Evolutionary conservation across 2,113 vertebrate genomes (phyloP).

Genomic region (Mionectes macconnelli): DNA sequence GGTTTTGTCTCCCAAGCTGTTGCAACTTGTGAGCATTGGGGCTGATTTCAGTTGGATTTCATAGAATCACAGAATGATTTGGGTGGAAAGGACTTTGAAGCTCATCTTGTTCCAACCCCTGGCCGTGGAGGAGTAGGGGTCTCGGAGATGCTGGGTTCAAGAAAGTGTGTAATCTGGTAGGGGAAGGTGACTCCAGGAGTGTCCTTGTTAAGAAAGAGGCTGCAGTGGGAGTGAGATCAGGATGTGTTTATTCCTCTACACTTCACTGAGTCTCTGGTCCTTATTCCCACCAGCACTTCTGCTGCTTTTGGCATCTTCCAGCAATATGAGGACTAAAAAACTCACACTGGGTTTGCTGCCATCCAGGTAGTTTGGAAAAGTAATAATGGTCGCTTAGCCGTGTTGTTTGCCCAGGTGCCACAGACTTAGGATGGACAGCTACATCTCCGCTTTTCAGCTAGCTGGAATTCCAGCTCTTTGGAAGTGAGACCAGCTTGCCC

Average conservation of each 20-base stretch:
- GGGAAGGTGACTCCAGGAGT: background rate
- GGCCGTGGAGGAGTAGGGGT: rapidly evolving
- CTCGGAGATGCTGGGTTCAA: background rate
- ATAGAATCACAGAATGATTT: background rate
- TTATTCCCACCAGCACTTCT: background rate
- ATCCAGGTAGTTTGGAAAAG: background rate
- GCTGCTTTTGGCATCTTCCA: background rate
- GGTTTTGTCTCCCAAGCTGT: background rate
- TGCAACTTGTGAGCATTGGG: rapidly evolving
- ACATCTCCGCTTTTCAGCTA: background rate
- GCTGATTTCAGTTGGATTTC: background rate
- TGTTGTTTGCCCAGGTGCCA: background rate
- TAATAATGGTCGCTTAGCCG: rapidly evolving
- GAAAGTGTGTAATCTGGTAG: background rate
- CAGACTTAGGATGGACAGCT: background rate
- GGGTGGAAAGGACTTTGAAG: background rate
- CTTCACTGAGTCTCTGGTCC: background rate
- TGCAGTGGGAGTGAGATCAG: background rate
- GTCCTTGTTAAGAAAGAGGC: background rate
- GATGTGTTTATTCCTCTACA: too few relatives aligned
- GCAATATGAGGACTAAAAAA: background rate
- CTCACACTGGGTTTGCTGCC: background rate
- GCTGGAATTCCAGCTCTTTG: background rate
- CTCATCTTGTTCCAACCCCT: background rate
- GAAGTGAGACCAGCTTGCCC: background rate